Evolutionary conservation across 2,797 vertebrate species (phyloP).

Genomic region (Syndactyla subalaris): DNA sequence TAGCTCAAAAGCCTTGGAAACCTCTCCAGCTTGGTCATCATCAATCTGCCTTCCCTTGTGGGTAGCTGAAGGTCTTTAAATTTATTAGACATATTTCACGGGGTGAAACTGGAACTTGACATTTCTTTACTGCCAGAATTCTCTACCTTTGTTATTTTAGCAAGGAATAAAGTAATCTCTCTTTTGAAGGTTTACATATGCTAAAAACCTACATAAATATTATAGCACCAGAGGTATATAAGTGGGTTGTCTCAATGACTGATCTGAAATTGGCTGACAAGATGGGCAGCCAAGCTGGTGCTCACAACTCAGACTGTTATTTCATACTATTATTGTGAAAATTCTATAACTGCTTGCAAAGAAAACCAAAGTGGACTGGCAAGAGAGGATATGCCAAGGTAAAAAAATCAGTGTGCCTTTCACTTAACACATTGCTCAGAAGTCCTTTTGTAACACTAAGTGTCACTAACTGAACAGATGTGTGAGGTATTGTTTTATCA

Average conservation of each 20-base stretch:
- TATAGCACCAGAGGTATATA: background rate
- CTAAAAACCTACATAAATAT: background rate
- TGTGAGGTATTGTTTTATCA: background rate
- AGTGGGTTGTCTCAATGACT: background rate
- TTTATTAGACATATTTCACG: background rate
- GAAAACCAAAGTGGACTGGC: background rate
- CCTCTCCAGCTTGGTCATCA: background rate
- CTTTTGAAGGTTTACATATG: background rate
- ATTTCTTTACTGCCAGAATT: background rate
- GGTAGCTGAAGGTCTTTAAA: background rate
- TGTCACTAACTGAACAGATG: background rate
- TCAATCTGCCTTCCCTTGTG: background rate
- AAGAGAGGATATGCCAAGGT: background rate
- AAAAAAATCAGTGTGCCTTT: background rate
- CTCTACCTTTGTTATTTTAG: background rate
- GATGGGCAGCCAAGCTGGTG: background rate
- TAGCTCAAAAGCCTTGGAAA: background rate
- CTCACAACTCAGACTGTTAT: background rate
- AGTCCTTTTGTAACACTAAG: background rate
- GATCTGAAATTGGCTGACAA: background rate
- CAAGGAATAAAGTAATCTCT: background rate
- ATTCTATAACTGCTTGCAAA: background rate
- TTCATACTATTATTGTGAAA: background rate
- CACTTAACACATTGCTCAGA: background rate
- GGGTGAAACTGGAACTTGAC: background rate